Conservation (phyloP, 2,888 invertebrate genomes). For the Hydrotaea cyrtoneurina region DNA sequence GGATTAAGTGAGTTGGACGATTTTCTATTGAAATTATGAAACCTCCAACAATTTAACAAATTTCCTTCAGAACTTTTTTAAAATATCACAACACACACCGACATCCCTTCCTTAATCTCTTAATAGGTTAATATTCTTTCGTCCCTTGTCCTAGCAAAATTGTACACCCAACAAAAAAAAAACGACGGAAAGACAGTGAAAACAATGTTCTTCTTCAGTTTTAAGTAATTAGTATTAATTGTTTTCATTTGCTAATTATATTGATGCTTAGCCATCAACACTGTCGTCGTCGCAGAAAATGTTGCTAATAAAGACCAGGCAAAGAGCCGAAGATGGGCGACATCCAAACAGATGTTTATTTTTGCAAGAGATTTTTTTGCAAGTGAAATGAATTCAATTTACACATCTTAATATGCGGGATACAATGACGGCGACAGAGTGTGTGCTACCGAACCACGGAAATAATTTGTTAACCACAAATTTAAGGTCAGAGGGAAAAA, state of each 20-base stretch:
- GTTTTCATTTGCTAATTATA: slow-evolving; percentile 35
- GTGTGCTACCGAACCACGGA: too few species aligned
- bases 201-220: background rate
- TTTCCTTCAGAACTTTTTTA: too few species aligned
- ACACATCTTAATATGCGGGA: too few species aligned
- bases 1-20: too few species aligned
- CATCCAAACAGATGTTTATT: slow-evolving; percentile 36
- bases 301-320: too few species aligned
- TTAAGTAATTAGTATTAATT: slow-evolving; percentile 40
- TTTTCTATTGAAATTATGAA: too few species aligned
- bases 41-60: too few species aligned
- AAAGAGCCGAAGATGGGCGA: too few species aligned
- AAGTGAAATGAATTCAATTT: background rate
- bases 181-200: background rate
- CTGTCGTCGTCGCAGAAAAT: background rate
- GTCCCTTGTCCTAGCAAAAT: background rate
- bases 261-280: background rate
- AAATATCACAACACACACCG: too few species aligned
- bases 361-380: background rate
- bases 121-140: background rate
- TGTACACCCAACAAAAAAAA: background rate
- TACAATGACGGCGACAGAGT: too few species aligned
- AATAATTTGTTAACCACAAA: too few species aligned
- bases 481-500: background rate
- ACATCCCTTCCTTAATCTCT: too few species aligned